These are phyloP conservation scores for Parochlus steinenii DNA, from an alignment of 2,888 invertebrate genomes.

Conservation along the genomic window DNA sequence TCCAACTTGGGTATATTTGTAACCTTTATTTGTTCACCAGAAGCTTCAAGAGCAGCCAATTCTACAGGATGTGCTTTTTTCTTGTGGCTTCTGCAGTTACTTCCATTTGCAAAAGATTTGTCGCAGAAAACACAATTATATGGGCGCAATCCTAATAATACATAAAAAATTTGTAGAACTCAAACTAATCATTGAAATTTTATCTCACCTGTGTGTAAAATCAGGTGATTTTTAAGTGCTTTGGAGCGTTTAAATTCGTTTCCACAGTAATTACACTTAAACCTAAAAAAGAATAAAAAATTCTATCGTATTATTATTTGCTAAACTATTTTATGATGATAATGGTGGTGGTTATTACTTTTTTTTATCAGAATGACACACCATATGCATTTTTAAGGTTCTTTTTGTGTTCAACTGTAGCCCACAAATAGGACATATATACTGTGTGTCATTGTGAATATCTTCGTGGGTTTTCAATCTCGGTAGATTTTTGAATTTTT, in stretches of 20 bases:
- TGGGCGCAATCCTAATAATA: conserved; percentile 25
- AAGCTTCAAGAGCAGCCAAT: conserved; percentile 26
- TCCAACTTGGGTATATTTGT: conserved; percentile 25
- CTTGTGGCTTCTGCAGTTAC: conserved; percentile 29
- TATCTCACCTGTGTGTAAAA: conserved; percentile 23
- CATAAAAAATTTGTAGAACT: too few relatives aligned
- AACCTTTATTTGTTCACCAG: conserved; percentile 21
- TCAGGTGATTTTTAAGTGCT: conserved; percentile 27
- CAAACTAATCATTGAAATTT: too few relatives aligned
- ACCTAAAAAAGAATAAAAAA: conserved; percentile 16
- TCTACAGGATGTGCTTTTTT: conserved; percentile 27
- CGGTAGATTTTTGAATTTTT: conserved; percentile 25
- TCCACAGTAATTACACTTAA: conserved; percentile 26
- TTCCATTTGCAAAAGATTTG: conserved; percentile 28
- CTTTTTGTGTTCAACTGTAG: conserved; percentile 29
- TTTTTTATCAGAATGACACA: conserved; percentile 12
- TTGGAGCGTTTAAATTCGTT: conserved; percentile 28
- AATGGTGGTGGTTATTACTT: too few relatives aligned
- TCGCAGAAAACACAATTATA: conserved; percentile 29
- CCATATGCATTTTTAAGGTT: conserved; percentile 32
- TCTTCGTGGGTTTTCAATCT: conserved; percentile 30
- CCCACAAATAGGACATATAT: conserved; percentile 30
- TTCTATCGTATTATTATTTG: not conserved
- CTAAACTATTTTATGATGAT: too few relatives aligned
- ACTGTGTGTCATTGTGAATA: conserved; percentile 28